phyloP scores from a whole-genome alignment of 2,113 vertebrate species.

The Diadophis punctatus region DNA sequence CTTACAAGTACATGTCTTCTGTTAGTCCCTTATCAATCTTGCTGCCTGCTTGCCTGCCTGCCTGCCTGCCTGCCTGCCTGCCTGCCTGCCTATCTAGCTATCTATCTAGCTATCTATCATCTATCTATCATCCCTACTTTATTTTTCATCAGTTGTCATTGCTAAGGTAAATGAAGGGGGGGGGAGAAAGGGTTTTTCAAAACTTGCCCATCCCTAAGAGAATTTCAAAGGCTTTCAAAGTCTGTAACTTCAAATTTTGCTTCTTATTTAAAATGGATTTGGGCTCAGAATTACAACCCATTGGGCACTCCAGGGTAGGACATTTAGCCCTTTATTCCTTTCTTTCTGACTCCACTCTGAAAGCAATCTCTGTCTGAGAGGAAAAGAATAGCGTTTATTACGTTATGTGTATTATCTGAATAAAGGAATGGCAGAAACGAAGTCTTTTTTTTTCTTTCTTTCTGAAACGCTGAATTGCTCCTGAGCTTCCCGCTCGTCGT shows the following conservation, averaged over 20 bases:
- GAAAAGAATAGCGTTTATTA: no score
- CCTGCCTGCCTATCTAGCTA: no score
- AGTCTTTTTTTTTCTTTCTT: background rate
- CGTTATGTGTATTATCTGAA: background rate
- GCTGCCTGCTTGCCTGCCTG: no score
- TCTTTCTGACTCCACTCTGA: background rate
- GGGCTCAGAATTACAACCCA: no score
- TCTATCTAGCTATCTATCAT: no score
- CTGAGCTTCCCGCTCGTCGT: background rate
- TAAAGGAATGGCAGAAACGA: background rate
- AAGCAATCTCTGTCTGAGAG: background rate
- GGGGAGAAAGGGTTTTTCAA: background rate
- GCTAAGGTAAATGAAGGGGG: background rate
- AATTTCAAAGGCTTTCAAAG: background rate
- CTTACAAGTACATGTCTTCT: no score
- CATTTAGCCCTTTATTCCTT: background rate
- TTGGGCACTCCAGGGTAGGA: background rate
- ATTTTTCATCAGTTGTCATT: background rate
- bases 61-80: no score
- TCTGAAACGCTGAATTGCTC: background rate
- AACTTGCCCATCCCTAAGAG: background rate
- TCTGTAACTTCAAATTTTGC: background rate
- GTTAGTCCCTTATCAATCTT: no score
- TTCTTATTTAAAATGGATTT: background rate
- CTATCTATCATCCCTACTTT: no score